phyloP scores from a whole-genome alignment of 2,888 invertebrate genomes.

The Pinctada fucata region DNA sequence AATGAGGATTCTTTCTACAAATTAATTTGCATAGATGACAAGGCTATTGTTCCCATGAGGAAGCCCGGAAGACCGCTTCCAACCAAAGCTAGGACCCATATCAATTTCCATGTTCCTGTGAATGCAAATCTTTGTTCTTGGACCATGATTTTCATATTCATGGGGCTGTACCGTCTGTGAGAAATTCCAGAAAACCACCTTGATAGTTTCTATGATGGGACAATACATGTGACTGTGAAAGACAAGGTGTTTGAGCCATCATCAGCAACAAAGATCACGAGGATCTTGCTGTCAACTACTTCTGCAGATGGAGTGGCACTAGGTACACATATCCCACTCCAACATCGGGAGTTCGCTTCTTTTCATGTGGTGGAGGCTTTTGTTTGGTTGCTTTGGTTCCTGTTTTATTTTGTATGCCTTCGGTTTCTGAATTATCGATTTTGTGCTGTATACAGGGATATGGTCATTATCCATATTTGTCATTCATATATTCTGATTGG shows the following conservation, averaged over 20 bases:
- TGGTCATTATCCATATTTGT: no score
- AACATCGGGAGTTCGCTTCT: no score
- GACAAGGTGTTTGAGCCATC: slow-evolving; percentile 42
- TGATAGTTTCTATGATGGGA: slow-evolving; percentile 46
- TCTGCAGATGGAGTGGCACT: neutral
- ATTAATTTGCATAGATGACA: slow-evolving; percentile 44
- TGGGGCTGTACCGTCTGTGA: slow-evolving; percentile 36
- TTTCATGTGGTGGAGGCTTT: no score
- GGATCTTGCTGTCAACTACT: no score
- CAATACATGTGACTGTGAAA: slow-evolving; percentile 43
- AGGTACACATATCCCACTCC: neutral
- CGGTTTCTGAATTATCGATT: no score
- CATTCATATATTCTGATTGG: slow-evolving; percentile 9
- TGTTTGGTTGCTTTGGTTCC: no score
- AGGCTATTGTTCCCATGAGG: slow-evolving; percentile 45
- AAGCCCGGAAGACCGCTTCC: slow-evolving; percentile 35
- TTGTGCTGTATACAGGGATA: no score
- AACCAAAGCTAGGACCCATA: slow-evolving; percentile 27
- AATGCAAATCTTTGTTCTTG: neutral
- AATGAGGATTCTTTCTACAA: slow-evolving; percentile 5
- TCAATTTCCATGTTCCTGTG: slow-evolving; percentile 5
- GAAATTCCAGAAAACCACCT: slow-evolving; percentile 36
- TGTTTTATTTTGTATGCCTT: no score
- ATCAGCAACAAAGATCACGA: no score
- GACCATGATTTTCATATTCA: slow-evolving; percentile 39